phyloP scores from a whole-genome alignment of 2,113 vertebrate genomes.

The Notarius quadriscutis region DNA sequence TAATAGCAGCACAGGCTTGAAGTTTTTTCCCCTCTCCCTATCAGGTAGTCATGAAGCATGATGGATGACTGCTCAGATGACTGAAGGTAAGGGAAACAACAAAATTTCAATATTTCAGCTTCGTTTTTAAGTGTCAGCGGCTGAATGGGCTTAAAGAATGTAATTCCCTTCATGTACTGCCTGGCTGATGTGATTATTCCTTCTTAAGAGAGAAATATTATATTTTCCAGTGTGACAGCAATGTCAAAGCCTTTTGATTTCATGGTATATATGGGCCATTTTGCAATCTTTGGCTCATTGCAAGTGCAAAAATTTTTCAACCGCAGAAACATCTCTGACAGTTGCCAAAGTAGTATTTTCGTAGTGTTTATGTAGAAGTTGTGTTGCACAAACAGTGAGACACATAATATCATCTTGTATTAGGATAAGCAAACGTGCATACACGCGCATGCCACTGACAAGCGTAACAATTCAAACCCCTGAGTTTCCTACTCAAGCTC shows the following conservation, averaged over 20 bases:
- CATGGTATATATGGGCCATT: too few relatives aligned
- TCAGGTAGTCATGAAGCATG: constrained; percentile 7
- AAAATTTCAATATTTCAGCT: constrained; percentile 26
- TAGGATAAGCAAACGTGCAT: neutral
- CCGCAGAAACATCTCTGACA: neutral
- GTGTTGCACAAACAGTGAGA: neutral
- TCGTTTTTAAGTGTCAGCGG: neutral
- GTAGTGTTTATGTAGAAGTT: neutral
- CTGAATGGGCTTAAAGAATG: neutral
- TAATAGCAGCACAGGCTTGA: neutral
- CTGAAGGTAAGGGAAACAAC: neutral
- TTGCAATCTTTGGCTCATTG: neutral
- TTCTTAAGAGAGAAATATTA: neutral
- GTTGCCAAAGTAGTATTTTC: neutral
- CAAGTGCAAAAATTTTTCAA: neutral
- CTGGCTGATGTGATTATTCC: constrained; percentile 37
- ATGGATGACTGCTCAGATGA: constrained; percentile 22
- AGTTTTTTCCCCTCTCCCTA: neutral
- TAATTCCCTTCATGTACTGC: constrained; percentile 17
- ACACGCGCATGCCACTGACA: constrained; percentile 13
- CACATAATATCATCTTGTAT: neutral
- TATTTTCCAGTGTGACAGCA: neutral
- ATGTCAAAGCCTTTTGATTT: neutral
- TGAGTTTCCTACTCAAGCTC: constrained; percentile 25
- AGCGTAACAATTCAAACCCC: constrained; percentile 20